Evolutionary conservation across 2,797 vertebrate genomes (phyloP), one percentile per base, ranked within the genome.

Genomic region (Echiichthys vipera): DNA sequence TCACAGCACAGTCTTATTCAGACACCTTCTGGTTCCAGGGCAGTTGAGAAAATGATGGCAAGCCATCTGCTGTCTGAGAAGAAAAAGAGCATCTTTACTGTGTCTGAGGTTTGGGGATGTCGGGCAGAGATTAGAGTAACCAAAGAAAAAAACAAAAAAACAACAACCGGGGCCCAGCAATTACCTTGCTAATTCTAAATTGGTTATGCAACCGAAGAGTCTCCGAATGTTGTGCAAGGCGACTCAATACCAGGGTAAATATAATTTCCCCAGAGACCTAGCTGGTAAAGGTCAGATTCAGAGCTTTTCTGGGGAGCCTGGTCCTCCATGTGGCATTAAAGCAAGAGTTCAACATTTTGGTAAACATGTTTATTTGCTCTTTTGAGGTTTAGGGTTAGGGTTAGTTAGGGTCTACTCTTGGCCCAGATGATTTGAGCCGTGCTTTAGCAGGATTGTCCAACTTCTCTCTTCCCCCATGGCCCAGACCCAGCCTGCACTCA

Each of bases 51-150:
- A 87, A 84, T 76, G 63, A 84, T 78, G 71, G 76, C 68, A 73
- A 84, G 51, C 65, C 76, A 78, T 88, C 77, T 71, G 58, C 70
- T 78, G 81, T 90, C 85, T 86, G 84, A 71, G 73, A 58, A 67
- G 76, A 65, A 84, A 89, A 88, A 81, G 79, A 85, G 39, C 76
- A 81, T 90, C 86, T 88, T 91, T 85, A 80, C 74, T 64, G 42
- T 80, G 88, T 89, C 86, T 92, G 91, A 90, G 88, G 89, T 90
- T 86, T 90, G 20, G 47, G 72, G 27, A 74, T 78, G 61, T 77
- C 22, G 45, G 66, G 70, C 72, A 69, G 50, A 85, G 78, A 88
- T 80, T 53, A 22, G 78, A 74, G 46, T 62, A 46, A 72, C 58
- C 37, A 65, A 49, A 51, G n/a, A n/a, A 54, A 47, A 62, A 65